A percentile compares a stretch with the other conserved stretches of the same genome.
Conservation (phyloP, 2,888 invertebrate genomes). For the Unio delphinus region DNA sequence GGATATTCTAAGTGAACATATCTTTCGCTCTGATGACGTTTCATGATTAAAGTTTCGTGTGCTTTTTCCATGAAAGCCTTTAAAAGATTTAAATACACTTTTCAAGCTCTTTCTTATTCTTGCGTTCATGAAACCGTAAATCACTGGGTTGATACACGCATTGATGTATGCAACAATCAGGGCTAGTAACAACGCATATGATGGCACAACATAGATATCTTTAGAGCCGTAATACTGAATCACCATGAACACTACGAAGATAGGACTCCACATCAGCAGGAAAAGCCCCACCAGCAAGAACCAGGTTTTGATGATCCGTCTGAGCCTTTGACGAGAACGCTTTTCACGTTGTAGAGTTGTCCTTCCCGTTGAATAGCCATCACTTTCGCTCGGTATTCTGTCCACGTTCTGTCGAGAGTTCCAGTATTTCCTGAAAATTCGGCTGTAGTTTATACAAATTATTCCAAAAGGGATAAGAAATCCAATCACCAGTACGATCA, state of each 20-base stretch:
- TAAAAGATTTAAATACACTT: too few relatives aligned
- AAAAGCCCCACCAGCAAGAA: conserved; percentile 50
- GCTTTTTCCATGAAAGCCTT: too few relatives aligned
- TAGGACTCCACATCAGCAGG: conserved; percentile 51
- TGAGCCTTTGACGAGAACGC: conserved; percentile 26
- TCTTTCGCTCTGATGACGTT: too few relatives aligned
- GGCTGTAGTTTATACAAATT: conserved; percentile 41
- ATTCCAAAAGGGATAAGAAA: conserved; percentile 45
- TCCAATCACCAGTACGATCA: conserved; percentile 22
- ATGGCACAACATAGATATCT: conserved; percentile 34
- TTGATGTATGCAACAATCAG: conserved; percentile 43
- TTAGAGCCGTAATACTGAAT: conserved; percentile 41
- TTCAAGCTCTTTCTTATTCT: too few relatives aligned
- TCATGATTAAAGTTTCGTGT: too few relatives aligned
- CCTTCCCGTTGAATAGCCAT: background rate
- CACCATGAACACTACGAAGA: conserved; percentile 45
- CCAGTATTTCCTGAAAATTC: conserved; percentile 44
- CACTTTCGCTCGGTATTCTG: too few relatives aligned
- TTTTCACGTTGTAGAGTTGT: background rate
- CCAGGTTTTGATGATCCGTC: conserved; percentile 47
- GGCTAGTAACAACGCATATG: conserved; percentile 41
- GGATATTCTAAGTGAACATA: too few relatives aligned
- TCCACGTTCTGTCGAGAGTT: conserved; percentile 7
- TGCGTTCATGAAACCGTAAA: conserved; percentile 50
- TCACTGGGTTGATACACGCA: conserved; percentile 52